A percentile compares a stretch with the other conserved stretches of the same genome.
phyloP scores from a whole-genome alignment of 2,888 invertebrate species.

The Bombylius major region DNA sequence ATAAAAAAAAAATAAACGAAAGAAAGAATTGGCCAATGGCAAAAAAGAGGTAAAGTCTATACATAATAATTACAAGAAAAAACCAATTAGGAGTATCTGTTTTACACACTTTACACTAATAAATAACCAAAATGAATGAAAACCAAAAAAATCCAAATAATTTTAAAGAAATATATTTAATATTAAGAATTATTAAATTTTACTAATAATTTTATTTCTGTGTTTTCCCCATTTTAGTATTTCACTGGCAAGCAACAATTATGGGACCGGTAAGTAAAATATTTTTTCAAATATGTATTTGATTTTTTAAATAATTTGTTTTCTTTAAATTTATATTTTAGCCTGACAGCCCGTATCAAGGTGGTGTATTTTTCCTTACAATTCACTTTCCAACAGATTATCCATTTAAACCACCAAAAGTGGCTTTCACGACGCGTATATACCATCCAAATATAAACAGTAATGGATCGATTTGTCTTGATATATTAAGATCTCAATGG shows the following conservation, averaged over 20 bases:
- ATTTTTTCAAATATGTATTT: not conserved
- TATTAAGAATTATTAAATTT: too few species aligned
- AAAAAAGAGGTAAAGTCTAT: too few species aligned
- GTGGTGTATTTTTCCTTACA: conserved; percentile 98
- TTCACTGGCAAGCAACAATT: conserved; percentile 99
- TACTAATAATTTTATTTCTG: conserved; percentile 1
- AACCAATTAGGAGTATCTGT: too few species aligned
- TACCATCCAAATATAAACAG: conserved; percentile 99
- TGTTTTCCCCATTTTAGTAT: conserved; percentile 61
- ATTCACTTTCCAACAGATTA: conserved; percentile 99
- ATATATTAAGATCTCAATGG: conserved; percentile 99
- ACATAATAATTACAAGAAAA: too few species aligned
- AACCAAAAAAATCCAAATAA: too few species aligned
- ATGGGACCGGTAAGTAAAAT: conserved; percentile 94
- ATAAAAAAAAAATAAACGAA: too few species aligned
- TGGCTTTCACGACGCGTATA: conserved; percentile 99
- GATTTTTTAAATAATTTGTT: not conserved
- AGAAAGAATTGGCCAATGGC: too few species aligned
- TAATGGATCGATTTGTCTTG: conserved; percentile 99
- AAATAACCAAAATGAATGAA: too few species aligned
- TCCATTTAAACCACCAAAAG: conserved; percentile 99
- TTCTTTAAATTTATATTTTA: conserved; percentile 34
- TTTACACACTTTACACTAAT: too few species aligned
- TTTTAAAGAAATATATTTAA: too few species aligned
- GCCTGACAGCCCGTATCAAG: conserved; percentile 99